Conservation (phyloP, 2,888 invertebrate species). For the Nesidiocoris tenuis region DNA sequence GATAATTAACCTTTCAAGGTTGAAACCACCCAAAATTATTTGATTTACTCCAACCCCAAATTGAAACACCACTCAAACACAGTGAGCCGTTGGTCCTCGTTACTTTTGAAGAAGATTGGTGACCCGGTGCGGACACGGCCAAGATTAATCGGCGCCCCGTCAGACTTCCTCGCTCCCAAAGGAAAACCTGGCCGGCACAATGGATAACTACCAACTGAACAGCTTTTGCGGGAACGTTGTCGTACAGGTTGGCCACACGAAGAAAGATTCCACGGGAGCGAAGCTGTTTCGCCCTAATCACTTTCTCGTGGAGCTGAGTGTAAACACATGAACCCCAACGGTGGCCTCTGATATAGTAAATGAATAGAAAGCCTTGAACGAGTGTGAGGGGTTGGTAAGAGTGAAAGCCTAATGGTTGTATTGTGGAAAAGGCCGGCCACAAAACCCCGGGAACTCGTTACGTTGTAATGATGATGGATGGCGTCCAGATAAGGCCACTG, state of each 20-base stretch:
- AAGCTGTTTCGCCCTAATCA: constrained; percentile 37
- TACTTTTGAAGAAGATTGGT: background rate
- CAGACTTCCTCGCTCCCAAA: background rate
- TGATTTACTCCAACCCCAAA: background rate
- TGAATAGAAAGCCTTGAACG: constrained; percentile 18
- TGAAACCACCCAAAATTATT: too few species aligned
- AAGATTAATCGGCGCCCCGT: background rate
- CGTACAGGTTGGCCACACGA: background rate
- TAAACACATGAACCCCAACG: constrained; percentile 25
- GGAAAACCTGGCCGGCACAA: background rate
- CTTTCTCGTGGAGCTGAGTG: constrained; percentile 32
- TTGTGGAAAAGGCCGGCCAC: constrained; percentile 42
- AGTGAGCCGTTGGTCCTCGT: background rate
- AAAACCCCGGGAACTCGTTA: constrained; percentile 43
- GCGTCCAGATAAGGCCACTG: constrained; percentile 45
- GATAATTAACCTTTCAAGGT: too few species aligned
- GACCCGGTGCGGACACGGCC: background rate
- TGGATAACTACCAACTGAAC: background rate
- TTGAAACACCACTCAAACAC: background rate
- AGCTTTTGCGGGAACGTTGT: background rate
- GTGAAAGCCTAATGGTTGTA: constrained; percentile 46
- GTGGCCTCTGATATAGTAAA: background rate
- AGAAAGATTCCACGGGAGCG: background rate
- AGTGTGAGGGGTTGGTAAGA: constrained; percentile 15
- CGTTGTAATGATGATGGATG: constrained; percentile 49